Evolutionary conservation across 2,797 vertebrate species (phyloP).

Genomic region (Artibeus lituratus): DNA sequence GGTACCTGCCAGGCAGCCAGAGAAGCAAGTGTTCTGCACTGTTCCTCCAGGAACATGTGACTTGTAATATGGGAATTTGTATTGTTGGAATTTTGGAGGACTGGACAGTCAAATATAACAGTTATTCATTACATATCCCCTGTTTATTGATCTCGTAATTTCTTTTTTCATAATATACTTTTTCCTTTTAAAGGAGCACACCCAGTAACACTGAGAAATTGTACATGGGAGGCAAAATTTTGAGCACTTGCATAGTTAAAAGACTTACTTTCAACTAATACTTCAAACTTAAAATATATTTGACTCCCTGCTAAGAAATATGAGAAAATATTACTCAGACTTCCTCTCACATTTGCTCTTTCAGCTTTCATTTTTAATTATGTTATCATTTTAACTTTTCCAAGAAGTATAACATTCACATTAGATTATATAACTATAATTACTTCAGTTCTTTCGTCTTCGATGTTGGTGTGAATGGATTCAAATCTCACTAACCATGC

Average conservation of each 20-base stretch:
- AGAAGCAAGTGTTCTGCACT: background rate
- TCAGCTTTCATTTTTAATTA: constrained; percentile 45
- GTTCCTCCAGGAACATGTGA: background rate
- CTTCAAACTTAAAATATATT: constrained; percentile 65
- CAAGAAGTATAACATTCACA: constrained; percentile 9
- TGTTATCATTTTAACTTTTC: constrained; percentile 49
- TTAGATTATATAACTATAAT: constrained; percentile 2
- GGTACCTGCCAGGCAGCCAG: background rate
- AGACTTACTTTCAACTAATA: constrained; percentile 38
- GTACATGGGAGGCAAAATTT: background rate
- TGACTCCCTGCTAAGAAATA: constrained; percentile 44
- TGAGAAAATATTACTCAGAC: constrained; percentile 42
- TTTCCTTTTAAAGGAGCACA: background rate
- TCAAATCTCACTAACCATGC: background rate
- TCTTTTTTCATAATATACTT: background rate
- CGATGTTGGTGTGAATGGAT: background rate
- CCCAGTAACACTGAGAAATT: background rate
- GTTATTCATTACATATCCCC: background rate
- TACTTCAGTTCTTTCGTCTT: constrained; percentile 13
- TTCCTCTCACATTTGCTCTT: constrained; percentile 57
- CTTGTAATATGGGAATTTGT: background rate
- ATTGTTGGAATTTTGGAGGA: background rate
- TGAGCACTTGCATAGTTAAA: background rate
- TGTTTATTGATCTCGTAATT: background rate
- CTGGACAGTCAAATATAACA: background rate